These are phyloP conservation scores for Stegana nigrithorax DNA, from an alignment of 2,888 invertebrate species.

Conservation along the genomic window DNA sequence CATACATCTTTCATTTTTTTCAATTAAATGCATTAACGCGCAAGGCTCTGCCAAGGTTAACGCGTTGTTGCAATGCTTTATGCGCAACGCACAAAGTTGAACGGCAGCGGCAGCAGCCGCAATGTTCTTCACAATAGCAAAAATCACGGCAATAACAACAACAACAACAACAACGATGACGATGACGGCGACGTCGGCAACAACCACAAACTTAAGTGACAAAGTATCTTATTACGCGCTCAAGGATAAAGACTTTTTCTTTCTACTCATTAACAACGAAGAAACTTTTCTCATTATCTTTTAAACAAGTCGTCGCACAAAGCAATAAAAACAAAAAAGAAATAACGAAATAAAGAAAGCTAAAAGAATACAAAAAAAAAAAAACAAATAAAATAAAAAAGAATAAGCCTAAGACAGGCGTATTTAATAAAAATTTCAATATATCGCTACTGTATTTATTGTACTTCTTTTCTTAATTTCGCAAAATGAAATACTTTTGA, in stretches of 20 bases:
- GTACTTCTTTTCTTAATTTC: not conserved
- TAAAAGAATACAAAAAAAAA: not conserved
- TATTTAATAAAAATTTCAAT: not conserved
- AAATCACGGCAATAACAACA: too few relatives aligned
- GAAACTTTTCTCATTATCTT: slow-evolving; percentile 18
- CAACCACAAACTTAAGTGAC: too few relatives aligned
- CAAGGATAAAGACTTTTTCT: not conserved
- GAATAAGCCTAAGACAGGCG: not conserved
- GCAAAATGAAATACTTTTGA: not conserved
- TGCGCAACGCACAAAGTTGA: too few relatives aligned
- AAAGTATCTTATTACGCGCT: slow-evolving; percentile 12
- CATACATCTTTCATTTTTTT: too few relatives aligned
- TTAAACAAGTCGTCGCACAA: not conserved
- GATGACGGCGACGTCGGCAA: too few relatives aligned
- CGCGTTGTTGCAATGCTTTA: too few relatives aligned
- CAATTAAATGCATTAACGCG: too few relatives aligned
- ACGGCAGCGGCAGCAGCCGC: too few relatives aligned
- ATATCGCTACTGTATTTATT: slow-evolving; percentile 1
- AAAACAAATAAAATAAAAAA: not conserved
- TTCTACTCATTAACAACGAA: slow-evolving; percentile 3
- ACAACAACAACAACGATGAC: too few relatives aligned
- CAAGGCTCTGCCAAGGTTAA: too few relatives aligned
- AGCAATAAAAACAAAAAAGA: too few relatives aligned
- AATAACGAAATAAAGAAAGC: not conserved
- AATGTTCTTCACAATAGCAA: too few relatives aligned